Evolutionary conservation across 1,140 invertebrate species (phyloP).

Genomic region (Paraescarpia echinospica): DNA sequence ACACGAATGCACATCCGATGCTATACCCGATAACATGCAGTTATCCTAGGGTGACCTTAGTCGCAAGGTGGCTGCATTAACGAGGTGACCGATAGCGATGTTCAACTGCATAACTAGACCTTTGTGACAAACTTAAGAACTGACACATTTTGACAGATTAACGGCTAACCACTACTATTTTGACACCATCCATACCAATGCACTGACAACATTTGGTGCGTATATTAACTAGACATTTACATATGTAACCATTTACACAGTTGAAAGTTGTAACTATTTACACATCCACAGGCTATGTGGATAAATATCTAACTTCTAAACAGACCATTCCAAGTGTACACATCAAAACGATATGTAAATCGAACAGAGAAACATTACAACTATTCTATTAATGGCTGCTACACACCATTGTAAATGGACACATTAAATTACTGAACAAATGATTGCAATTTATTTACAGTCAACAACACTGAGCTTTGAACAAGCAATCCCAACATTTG

Average conservation of each 20-base stretch:
- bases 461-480: background rate
- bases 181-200: background rate
- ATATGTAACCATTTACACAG: background rate
- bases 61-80: too few species aligned
- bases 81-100: too few species aligned
- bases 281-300: background rate
- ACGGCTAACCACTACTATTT: too few species aligned
- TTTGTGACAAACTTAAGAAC: too few species aligned
- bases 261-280: too few species aligned
- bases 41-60: too few species aligned
- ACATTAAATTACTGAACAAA: background rate
- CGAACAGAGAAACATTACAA: background rate
- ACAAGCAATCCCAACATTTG: background rate
- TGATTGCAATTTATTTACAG: background rate
- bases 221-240: background rate
- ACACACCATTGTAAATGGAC: background rate
- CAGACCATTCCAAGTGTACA: background rate
- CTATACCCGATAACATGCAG: too few species aligned
- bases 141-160: too few species aligned
- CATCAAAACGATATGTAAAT: background rate
- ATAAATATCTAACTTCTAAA: background rate
- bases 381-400: background rate
- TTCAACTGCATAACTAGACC: too few species aligned
- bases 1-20: too few species aligned
- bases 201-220: background rate